These are phyloP conservation scores for Gonatopus flavifemur DNA, from an alignment of 1,140 invertebrate species.

Conservation along the genomic window DNA sequence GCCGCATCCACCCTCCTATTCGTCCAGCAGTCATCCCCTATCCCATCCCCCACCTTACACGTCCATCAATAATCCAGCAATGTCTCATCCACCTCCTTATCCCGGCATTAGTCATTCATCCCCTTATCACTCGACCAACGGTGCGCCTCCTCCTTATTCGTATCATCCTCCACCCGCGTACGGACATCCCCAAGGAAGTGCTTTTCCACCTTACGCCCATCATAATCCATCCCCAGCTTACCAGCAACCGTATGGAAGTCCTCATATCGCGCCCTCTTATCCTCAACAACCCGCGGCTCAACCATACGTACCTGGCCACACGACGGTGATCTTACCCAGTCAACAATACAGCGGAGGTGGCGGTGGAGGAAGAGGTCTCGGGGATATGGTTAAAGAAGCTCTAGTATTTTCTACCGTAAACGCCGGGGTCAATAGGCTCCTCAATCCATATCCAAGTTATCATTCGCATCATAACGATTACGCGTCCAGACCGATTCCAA, in stretches of 20 bases:
- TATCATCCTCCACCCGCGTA: constrained; percentile 5
- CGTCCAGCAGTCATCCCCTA: constrained; percentile 9
- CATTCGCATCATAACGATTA: not conserved
- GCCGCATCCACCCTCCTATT: not conserved
- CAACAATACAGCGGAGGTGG: constrained; percentile 29
- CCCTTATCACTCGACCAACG: not conserved
- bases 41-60: not conserved
- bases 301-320: constrained; percentile 40
- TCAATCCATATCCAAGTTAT: constrained; percentile 30
- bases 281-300: constrained; percentile 35
- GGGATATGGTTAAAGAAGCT: constrained; percentile 45
- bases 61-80: constrained; percentile 4
- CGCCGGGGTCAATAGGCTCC: constrained; percentile 40
- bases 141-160: not conserved
- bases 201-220: not conserved
- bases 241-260: constrained; percentile 21
- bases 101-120: not conserved
- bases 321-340: constrained; percentile 33
- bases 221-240: constrained; percentile 13
- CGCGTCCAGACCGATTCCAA: not conserved
- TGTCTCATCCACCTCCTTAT: constrained; percentile 7
- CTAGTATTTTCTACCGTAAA: constrained; percentile 44
- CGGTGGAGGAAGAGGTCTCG: constrained; percentile 40
- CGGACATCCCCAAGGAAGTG: not conserved
- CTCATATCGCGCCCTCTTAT: constrained; percentile 22